phyloP scores from a whole-genome alignment of 2,797 vertebrate species.

The Ataeniobius toweri region DNA sequence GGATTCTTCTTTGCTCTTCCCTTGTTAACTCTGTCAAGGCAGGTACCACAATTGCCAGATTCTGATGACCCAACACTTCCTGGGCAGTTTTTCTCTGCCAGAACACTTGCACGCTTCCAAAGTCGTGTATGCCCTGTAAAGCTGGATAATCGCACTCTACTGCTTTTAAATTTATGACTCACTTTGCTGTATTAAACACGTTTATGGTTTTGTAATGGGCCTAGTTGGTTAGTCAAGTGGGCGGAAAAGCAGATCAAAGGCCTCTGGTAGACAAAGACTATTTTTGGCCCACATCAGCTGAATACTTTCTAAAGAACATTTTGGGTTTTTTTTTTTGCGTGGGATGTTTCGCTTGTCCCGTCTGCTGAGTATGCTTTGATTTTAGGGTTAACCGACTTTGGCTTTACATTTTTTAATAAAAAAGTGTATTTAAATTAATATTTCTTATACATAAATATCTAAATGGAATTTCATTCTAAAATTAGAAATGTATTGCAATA shows the following conservation, averaged over 20 bases:
- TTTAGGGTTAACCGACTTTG: neutral
- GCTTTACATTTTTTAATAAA: slow-evolving; percentile 3
- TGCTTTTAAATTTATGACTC: slow-evolving; percentile 61
- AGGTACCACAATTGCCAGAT: slow-evolving; percentile 41
- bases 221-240: slow-evolving; percentile 57
- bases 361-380: neutral
- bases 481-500: slow-evolving; percentile 1
- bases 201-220: slow-evolving; percentile 62
- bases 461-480: neutral
- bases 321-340: slow-evolving; percentile 20
- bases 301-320: slow-evolving; percentile 9
- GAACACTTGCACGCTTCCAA: slow-evolving; percentile 23
- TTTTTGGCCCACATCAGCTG: slow-evolving; percentile 19
- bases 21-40: slow-evolving; percentile 38
- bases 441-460: slow-evolving; percentile 2
- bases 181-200: slow-evolving; percentile 69
- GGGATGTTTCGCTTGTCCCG: neutral
- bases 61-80: slow-evolving; percentile 76
- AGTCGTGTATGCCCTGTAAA: slow-evolving; percentile 67
- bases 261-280: slow-evolving; percentile 29
- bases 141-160: slow-evolving; percentile 56
- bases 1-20: slow-evolving; percentile 52
- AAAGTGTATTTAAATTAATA: slow-evolving; percentile 3
- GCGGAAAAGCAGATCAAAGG: slow-evolving; percentile 62
- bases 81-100: slow-evolving; percentile 24